Conservation (phyloP, 2,888 invertebrate species). For the Acanthopleura granulata region DNA sequence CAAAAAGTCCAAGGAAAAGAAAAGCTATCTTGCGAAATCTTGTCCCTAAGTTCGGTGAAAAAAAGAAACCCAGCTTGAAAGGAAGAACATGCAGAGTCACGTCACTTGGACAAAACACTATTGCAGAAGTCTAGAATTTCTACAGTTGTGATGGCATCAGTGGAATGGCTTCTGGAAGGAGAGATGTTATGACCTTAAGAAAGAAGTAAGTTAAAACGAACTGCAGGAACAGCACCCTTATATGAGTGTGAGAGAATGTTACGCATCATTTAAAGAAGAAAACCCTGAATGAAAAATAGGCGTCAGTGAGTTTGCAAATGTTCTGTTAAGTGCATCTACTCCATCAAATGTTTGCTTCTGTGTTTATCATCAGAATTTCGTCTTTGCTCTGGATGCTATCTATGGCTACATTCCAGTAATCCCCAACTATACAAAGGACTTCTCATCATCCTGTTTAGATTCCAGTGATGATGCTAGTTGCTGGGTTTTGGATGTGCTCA, state of each 20-base stretch:
- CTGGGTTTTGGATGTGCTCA: constrained; percentile 15
- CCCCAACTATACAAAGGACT: neutral
- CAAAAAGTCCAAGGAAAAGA: constrained; percentile 15
- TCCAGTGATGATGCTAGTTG: neutral
- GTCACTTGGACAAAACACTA: neutral
- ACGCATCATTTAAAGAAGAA: constrained; percentile 24
- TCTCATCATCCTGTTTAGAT: neutral
- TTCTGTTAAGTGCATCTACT: constrained; percentile 8
- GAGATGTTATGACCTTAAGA: constrained; percentile 23
- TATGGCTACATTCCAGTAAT: constrained; percentile 8
- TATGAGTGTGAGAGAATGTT: constrained; percentile 15
- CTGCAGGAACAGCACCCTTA: constrained; percentile 8
- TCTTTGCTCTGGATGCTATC: constrained; percentile 14
- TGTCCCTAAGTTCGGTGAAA: constrained; percentile 27
- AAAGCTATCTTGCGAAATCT: constrained; percentile 10
- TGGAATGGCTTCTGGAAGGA: constrained; percentile 12
- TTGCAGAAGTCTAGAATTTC: constrained; percentile 6
- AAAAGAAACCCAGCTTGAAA: constrained; percentile 22
- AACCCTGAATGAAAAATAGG: constrained; percentile 25
- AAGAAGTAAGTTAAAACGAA: constrained; percentile 21
- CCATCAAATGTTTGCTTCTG: constrained; percentile 18
- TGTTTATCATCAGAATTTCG: constrained; percentile 18
- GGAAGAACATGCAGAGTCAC: constrained; percentile 23
- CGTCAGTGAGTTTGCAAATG: constrained; percentile 20
- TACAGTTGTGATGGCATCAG: constrained; percentile 8